Evolutionary conservation across 2,113 vertebrate genomes (phyloP), one percentile per base, ranked within the genome.

Genomic region (Siniperca knerii): DNA sequence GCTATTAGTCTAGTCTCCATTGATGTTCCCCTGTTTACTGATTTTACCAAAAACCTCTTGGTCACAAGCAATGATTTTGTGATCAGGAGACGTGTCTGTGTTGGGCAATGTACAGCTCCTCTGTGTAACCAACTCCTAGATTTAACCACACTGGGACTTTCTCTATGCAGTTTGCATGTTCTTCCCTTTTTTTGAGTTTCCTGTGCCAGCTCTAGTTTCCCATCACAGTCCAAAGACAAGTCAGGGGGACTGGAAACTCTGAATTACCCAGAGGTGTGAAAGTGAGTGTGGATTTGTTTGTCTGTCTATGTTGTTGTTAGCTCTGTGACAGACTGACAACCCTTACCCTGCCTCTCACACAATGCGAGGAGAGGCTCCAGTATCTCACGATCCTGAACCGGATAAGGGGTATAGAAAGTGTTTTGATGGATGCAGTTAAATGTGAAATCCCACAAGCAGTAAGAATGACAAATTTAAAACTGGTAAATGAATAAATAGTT

Each of bases 301-400:
- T 46, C 66, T 46, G 52, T 72, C 6, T 40, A 12, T 29, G 29
- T 29, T 29, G 29, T n/a, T 73, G 76, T 50, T 83, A 37, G 54
- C 54, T 68, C 52, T 61, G 73, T 75, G 64, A 65, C 20, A 65
- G 74, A 71, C 72, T 20, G n/a, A 44, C 33, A 37, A 13, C 4
- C 46, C 18, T 25, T 42, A 33, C 29, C 9, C 23, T 35, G 64
- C 16, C 65, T 67, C 25, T 46, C 20, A 11, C 2, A 23, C 5
- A 20, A 66, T 23, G 44, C 25, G 11, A 21, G 33, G 12, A 69
- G 55, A 62, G 21, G 52, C n/a, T 69, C 18, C 13, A 6, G 81
- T 69, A 18, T 33, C 40, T 58, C 35, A 48, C 23, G 44, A 69
- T 4, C 15, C 21, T 57, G 35, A n/a, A 35, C 3, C 21, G 6